A percentile compares a stretch with the other conserved stretches of the same genome.
Conservation (phyloP, 2,113 vertebrate genomes). For the Alaudala cheleensis region DNA sequence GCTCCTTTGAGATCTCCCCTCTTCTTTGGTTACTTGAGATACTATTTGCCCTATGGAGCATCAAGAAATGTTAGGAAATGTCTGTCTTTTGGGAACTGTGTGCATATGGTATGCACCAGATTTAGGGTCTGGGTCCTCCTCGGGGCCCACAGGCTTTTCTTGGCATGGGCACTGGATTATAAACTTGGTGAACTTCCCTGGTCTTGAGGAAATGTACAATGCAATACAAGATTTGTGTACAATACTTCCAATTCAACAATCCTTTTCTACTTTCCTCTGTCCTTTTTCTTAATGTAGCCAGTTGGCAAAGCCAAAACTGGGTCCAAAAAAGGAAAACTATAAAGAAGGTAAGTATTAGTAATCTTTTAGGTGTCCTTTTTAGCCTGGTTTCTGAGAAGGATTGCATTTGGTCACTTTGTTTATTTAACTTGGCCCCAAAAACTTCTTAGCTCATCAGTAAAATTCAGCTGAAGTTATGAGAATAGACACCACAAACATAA, state of each 20-base stretch:
- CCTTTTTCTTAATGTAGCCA: constrained; percentile 50
- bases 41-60: neutral
- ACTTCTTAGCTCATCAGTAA: neutral
- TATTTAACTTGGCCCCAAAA: neutral
- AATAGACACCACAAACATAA: neutral
- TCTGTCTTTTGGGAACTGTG: neutral
- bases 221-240: neutral
- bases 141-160: neutral
- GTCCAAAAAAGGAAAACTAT: constrained; percentile 43
- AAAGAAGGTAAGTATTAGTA: constrained; percentile 60
- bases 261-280: neutral
- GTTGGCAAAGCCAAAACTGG: constrained; percentile 59
- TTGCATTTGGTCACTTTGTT: neutral
- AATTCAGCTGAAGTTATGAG: neutral
- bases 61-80: neutral
- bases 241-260: neutral
- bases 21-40: neutral
- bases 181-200: neutral
- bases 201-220: neutral
- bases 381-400: neutral
- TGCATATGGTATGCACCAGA: accelerated
- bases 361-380: neutral
- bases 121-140: neutral
- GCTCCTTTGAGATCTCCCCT: neutral
- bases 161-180: neutral